Percentiles rank a stretch among this genome's conserved stretches.
Conservation (phyloP, 2,797 vertebrate genomes). For the Amazona ochrocephala region DNA sequence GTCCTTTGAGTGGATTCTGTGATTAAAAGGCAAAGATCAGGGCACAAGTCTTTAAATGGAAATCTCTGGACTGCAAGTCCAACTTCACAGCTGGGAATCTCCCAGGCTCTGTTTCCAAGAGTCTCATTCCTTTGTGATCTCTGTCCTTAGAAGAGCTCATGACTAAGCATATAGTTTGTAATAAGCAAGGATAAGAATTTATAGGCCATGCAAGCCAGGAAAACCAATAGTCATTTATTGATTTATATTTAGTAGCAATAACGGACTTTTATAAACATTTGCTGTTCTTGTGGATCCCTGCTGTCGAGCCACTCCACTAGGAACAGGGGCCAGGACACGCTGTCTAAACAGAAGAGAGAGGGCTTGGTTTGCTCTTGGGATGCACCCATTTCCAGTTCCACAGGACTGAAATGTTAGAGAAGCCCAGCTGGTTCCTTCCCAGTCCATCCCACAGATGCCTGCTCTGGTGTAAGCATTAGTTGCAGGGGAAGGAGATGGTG, state of each 20-base stretch:
- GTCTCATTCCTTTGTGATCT: neutral
- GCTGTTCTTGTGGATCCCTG: neutral
- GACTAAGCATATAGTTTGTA: neutral
- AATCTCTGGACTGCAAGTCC: neutral
- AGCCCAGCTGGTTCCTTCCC: neutral
- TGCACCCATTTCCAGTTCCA: neutral
- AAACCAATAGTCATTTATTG: neutral
- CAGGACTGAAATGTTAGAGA: neutral
- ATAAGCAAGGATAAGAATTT: neutral
- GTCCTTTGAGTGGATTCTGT: neutral
- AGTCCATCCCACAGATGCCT: neutral
- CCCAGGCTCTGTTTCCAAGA: neutral
- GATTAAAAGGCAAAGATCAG: neutral
- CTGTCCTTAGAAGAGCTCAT: neutral
- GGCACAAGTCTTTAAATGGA: neutral
- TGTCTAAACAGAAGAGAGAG: neutral
- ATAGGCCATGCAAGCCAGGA: neutral
- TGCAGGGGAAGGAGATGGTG: neutral
- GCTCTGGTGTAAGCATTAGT: neutral
- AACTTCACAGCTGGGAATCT: neutral
- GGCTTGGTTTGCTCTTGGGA: neutral
- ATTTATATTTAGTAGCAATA: neutral
- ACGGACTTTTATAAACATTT: neutral
- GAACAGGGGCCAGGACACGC: neutral
- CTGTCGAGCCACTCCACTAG: neutral